Evolutionary conservation across 2,888 invertebrate genomes (phyloP).

Genomic region (Hemithea aestivaria): DNA sequence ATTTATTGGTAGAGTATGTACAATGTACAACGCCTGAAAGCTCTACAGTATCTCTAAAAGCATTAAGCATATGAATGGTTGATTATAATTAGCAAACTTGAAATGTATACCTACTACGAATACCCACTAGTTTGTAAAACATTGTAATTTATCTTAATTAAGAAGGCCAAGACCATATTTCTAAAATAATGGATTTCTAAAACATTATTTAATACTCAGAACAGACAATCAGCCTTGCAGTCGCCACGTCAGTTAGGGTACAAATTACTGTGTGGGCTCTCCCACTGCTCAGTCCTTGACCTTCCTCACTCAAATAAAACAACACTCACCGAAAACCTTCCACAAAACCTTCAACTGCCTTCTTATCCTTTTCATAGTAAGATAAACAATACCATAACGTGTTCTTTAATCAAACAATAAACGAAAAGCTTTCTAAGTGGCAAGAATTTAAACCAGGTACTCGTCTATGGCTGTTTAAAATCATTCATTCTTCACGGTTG

Average conservation of each 20-base stretch:
- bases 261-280: slow-evolving; percentile 20
- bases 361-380: slow-evolving; percentile 10
- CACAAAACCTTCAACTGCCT: slow-evolving; percentile 3
- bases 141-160: too few relatives aligned
- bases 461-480: slow-evolving; percentile 52
- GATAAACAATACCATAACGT: slow-evolving; percentile 16
- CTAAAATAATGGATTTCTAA: too few relatives aligned
- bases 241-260: slow-evolving; percentile 10
- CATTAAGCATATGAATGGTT: too few relatives aligned
- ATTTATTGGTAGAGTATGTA: too few relatives aligned
- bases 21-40: too few relatives aligned
- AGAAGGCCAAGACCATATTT: too few relatives aligned
- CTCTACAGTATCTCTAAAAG: too few relatives aligned
- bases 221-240: slow-evolving; percentile 15
- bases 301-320: slow-evolving; percentile 12
- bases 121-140: too few relatives aligned
- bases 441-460: slow-evolving; percentile 56
- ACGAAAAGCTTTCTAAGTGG: slow-evolving; percentile 33
- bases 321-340: slow-evolving; percentile 4
- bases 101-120: too few relatives aligned
- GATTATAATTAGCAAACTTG: too few relatives aligned
- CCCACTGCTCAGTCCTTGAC: slow-evolving; percentile 24
- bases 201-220: too few relatives aligned
- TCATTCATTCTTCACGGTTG: slow-evolving; percentile 64
- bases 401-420: slow-evolving; percentile 26